Conservation (phyloP, 2,888 invertebrate genomes). For the Agrotis segetum region DNA sequence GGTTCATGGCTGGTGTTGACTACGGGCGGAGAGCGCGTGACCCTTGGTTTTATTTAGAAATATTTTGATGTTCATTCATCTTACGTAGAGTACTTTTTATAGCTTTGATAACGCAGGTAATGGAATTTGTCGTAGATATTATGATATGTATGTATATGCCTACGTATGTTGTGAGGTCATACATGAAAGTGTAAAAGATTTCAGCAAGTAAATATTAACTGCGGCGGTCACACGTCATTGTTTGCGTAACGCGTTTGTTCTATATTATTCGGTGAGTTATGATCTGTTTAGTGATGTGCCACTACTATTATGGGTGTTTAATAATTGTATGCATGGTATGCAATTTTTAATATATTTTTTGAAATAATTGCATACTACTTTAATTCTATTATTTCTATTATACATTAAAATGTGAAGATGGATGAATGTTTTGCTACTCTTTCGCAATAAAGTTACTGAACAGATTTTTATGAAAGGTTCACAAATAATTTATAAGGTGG, state of each 20-base stretch:
- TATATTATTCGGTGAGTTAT: conserved; percentile 7
- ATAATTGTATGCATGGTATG: background rate
- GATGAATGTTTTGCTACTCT: no score
- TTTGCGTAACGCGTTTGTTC: conserved; percentile 33
- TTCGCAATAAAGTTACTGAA: no score
- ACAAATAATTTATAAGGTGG: no score
- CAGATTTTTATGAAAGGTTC: no score
- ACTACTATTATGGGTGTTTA: conserved; percentile 2
- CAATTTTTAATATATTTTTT: no score
- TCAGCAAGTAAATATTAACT: conserved; percentile 32
- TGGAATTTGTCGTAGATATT: conserved; percentile 51
- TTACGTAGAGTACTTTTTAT: conserved; percentile 74
- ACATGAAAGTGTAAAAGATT: conserved; percentile 48
- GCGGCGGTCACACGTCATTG: conserved; percentile 51
- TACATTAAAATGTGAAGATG: no score
- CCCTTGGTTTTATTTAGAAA: conserved; percentile 77
- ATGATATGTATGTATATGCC: no score
- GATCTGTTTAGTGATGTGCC: conserved; percentile 25
- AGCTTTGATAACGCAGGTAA: conserved; percentile 67
- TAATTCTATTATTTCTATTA: no score
- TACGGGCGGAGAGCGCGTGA: conserved; percentile 67
- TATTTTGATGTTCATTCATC: conserved; percentile 70
- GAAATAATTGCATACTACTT: no score
- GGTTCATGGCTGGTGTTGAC: conserved; percentile 69
- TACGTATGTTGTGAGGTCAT: conserved; percentile 42